phyloP scores from a whole-genome alignment of 2,797 vertebrate species.

The Chaetodon trifasciatus region DNA sequence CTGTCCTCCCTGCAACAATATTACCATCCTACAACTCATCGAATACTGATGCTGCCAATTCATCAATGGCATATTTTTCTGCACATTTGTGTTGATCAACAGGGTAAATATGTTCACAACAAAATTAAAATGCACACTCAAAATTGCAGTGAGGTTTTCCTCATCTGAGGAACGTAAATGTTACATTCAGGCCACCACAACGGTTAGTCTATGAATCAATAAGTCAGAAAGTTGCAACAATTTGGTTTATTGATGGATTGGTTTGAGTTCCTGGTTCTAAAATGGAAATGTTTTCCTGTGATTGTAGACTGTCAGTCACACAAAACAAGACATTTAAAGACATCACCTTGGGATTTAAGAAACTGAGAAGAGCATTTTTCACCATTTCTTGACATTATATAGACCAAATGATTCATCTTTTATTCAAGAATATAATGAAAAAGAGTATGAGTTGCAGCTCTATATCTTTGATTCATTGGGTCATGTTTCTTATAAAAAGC shows the following conservation, averaged over 20 bases:
- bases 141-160: background rate
- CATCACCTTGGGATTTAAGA: background rate
- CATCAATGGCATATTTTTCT: conserved; percentile 35
- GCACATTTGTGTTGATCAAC: conserved; percentile 10
- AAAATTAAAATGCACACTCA: conserved; percentile 8
- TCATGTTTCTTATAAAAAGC: too few species aligned
- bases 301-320: background rate
- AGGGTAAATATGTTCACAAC: background rate
- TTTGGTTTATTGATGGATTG: background rate
- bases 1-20: conserved; percentile 54
- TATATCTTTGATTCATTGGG: too few species aligned
- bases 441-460: background rate
- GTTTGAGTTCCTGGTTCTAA: background rate
- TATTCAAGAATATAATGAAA: background rate
- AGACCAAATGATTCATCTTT: too few species aligned
- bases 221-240: background rate
- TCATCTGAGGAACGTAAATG: background rate
- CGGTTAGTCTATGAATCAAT: too few species aligned
- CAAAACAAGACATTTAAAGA: background rate
- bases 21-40: conserved; percentile 46
- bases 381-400: background rate
- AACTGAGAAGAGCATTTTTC: background rate
- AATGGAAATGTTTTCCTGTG: background rate
- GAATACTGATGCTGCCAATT: conserved; percentile 45
- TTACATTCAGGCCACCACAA: background rate